A percentile compares a stretch with the other conserved stretches of the same genome.
Evolutionary conservation across 2,113 vertebrate species (phyloP).

Genomic region (Ariopsis seemanni): DNA sequence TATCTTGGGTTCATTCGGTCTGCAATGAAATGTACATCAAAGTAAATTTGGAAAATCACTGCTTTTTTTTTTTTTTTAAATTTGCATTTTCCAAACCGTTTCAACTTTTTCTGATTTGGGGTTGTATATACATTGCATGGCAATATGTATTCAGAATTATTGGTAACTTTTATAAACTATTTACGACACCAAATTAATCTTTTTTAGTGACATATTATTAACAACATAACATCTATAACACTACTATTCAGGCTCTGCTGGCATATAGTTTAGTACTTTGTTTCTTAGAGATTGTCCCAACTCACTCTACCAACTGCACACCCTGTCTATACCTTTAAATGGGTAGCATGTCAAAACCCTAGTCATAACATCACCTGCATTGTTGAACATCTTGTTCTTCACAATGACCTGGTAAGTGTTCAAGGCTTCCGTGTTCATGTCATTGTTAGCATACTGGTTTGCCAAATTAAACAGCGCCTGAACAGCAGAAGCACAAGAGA

Average conservation of each 20-base stretch:
- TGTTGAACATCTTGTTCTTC: slow-evolving; percentile 96
- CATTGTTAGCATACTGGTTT: slow-evolving; percentile 91
- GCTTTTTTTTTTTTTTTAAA: too few relatives aligned
- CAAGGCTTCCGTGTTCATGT: slow-evolving; percentile 93
- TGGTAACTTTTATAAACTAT: not conserved
- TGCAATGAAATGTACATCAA: too few relatives aligned
- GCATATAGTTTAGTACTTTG: not conserved
- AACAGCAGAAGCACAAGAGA: slow-evolving; percentile 39
- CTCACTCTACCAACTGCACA: not conserved
- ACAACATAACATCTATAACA: not conserved
- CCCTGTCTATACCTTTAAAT: not conserved
- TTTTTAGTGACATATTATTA: not conserved
- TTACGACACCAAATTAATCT: not conserved
- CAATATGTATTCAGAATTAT: not conserved
- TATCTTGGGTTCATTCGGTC: too few relatives aligned
- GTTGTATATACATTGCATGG: not conserved
- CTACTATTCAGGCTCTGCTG: not conserved
- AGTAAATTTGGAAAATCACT: too few relatives aligned
- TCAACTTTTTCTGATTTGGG: too few relatives aligned
- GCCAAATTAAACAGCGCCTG: slow-evolving; percentile 96
- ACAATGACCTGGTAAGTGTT: slow-evolving; percentile 95
- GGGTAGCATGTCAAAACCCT: not conserved
- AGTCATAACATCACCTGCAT: slow-evolving; percentile 79
- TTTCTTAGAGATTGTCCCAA: not conserved
- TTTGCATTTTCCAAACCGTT: too few relatives aligned